Conservation (phyloP, 2,888 invertebrate species). For the Heliconius ismenius region DNA sequence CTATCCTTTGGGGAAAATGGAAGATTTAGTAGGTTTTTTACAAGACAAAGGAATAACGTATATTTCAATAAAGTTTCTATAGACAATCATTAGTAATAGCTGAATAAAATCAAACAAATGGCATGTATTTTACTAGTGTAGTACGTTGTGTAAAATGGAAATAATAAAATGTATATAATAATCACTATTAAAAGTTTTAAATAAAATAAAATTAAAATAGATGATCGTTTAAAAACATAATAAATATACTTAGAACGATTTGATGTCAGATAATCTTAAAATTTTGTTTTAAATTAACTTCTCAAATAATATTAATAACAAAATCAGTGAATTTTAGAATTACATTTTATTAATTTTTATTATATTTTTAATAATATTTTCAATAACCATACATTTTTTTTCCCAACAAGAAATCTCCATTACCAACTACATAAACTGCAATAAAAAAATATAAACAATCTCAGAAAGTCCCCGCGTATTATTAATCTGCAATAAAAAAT, state of each 20-base stretch:
- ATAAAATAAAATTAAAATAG: too few species aligned
- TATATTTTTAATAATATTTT: neutral
- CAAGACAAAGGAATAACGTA: conserved; percentile 47
- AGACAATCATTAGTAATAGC: conserved; percentile 31
- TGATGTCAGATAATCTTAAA: too few species aligned
- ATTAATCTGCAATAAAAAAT: conserved; percentile 50
- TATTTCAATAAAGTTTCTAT: conserved; percentile 39
- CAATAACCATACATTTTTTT: neutral
- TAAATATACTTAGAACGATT: too few species aligned
- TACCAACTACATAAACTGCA: conserved; percentile 15
- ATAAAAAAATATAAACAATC: conserved; percentile 24
- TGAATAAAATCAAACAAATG: conserved; percentile 25
- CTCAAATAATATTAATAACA: neutral
- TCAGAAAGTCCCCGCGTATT: conserved; percentile 19
- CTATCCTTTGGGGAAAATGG: conserved; percentile 73
- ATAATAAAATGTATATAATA: too few species aligned
- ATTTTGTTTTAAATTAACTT: neutral
- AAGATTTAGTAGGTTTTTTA: conserved; percentile 67
- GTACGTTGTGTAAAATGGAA: too few species aligned
- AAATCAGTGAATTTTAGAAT: neutral
- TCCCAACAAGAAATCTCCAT: conserved; percentile 17
- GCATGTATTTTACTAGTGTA: too few species aligned
- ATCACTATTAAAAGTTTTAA: too few species aligned
- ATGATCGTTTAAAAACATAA: too few species aligned
- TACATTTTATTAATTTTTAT: neutral